A percentile compares a stretch with the other conserved stretches of the same genome.
Conservation (phyloP, 2,888 invertebrate genomes). For the Watsonalla binaria region DNA sequence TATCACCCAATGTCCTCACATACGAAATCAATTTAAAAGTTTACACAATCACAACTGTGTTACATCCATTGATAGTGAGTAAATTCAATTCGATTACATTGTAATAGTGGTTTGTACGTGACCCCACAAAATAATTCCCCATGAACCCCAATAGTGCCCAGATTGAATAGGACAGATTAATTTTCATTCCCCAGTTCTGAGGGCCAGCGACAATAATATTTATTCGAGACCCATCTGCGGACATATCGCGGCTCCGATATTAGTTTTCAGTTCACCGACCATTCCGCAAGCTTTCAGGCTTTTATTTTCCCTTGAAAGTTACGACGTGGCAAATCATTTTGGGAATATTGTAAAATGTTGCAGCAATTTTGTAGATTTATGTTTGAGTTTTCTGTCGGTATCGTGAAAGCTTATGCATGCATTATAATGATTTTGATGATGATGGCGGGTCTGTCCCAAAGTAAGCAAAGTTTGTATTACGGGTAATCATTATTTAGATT, state of each 20-base stretch:
- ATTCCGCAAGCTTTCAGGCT: not conserved
- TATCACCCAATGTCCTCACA: too few species aligned
- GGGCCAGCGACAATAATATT: not conserved
- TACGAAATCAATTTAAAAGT: too few species aligned
- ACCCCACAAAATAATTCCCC: constrained; percentile 20
- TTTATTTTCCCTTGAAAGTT: not conserved
- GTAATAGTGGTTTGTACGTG: constrained; percentile 14
- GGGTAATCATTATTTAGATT: too few species aligned
- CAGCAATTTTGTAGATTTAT: not conserved
- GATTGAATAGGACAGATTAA: not conserved
- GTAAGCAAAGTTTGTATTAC: too few species aligned
- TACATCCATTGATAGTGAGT: too few species aligned
- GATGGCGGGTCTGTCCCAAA: too few species aligned
- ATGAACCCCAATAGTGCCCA: not conserved
- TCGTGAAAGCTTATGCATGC: not conserved
- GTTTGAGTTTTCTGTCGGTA: not conserved
- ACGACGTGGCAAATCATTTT: not conserved
- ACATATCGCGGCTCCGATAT: not conserved
- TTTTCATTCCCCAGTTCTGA: not conserved
- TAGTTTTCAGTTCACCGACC: not conserved
- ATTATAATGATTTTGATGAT: not conserved
- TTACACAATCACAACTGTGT: too few species aligned
- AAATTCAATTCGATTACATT: too few species aligned
- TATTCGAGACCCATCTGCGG: not conserved
- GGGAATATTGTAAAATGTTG: not conserved